Base-by-base conservation (phyloP, 2,113 vertebrate species). In the Collichthys lucidus region DNA sequence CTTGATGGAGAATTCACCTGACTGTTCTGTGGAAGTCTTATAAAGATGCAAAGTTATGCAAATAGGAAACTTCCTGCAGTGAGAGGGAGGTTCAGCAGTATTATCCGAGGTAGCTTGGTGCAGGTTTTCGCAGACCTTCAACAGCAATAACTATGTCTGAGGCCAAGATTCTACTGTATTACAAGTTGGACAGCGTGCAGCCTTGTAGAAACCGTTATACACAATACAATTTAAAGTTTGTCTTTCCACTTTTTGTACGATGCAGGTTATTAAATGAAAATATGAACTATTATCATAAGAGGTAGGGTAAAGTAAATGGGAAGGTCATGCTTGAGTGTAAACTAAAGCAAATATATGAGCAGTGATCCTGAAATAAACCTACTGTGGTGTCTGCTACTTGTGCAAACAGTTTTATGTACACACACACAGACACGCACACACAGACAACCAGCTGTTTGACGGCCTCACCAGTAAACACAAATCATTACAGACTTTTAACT, bases 11-110 rank as follows among this genome's bases (percentile, higher is more conserved):
- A 8, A 40, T 60, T 70, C 73, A n/a, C 20, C 24, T 20, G 11
- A 74, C 31, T 0, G 2, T 66, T 24, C 11, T 60, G 40, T 56
- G 19, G 1, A 73, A 62, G 44, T 75, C 6, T 31, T 35, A 5
- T 6, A 31, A 29, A 78, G 68, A 86, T 91, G 81, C 69, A 90
- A 90, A 89, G 63, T 64, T 62, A 83, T 87, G 76, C 81, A 91
- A 88, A 83, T 55, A 61, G 62, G 55, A 75, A 84, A 52, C 42
- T 64, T 42, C 9, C 0, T 52, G 26, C 40, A 44, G 46, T 11
- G 47, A 82, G 16, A 42, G 26, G 49, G 26, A 78, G 24, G 59
- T 22, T 15, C 42, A 24, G 70, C 15, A 0, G 2, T 20, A 60
- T 72, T 2, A 9, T 20, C 8, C 46, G 55, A 44, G 6, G 62